A percentile compares a stretch with the other conserved stretches of the same genome.
Evolutionary conservation across 2,888 invertebrate species (phyloP).

Genomic region (Bursaphelenchus okinawaensis): DNA sequence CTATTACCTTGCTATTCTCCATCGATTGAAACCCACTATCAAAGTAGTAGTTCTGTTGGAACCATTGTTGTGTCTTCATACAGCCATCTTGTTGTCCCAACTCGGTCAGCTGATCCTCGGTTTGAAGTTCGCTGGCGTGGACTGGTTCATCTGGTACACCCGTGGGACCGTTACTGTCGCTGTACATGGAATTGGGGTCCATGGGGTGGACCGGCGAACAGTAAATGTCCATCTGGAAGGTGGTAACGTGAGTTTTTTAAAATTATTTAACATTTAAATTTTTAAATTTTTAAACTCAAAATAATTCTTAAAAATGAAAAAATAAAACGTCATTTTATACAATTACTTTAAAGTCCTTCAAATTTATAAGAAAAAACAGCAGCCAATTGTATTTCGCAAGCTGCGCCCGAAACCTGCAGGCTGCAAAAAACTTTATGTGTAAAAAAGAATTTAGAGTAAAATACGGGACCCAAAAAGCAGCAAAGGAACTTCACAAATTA

Average conservation of each 20-base stretch:
- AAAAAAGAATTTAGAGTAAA: not conserved
- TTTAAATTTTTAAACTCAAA: not conserved
- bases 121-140: not conserved
- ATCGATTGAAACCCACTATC: conserved; percentile 54
- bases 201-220: not conserved
- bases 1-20: conserved; percentile 46
- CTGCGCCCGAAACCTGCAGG: too few species aligned
- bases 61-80: conserved; percentile 26
- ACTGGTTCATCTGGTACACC: not conserved
- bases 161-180: not conserved
- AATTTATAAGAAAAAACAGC: not conserved
- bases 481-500: not conserved
- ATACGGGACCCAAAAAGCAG: not conserved
- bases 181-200: not conserved
- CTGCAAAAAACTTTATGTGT: not conserved
- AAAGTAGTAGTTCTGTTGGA: conserved; percentile 11
- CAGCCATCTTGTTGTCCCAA: not conserved
- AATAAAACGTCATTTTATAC: not conserved
- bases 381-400: too few species aligned
- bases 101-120: not conserved
- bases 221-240: not conserved
- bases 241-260: too few species aligned
- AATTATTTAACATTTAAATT: not conserved
- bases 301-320: not conserved
- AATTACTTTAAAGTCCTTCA: not conserved